These are phyloP conservation scores for Rhyacophila brunnea DNA, from an alignment of 1,140 invertebrate species.

Conservation along the genomic window DNA sequence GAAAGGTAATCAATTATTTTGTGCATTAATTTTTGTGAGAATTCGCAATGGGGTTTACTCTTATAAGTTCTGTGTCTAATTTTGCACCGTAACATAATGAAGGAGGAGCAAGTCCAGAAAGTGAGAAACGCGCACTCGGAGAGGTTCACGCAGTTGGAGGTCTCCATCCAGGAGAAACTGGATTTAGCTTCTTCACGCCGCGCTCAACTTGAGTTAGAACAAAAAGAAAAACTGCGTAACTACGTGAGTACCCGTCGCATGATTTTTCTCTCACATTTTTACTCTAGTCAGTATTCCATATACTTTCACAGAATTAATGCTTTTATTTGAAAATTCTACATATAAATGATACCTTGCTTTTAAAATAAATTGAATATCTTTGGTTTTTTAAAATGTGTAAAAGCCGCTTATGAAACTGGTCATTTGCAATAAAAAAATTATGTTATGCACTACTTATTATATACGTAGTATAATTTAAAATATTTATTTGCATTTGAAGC, in stretches of 20 bases:
- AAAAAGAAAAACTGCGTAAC: slow-evolving; percentile 71
- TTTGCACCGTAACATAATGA: slow-evolving; percentile 11
- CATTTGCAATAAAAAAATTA: too few species aligned
- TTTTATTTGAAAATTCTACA: too few species aligned
- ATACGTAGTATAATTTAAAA: too few species aligned
- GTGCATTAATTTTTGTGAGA: too few species aligned
- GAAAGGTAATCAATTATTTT: too few species aligned
- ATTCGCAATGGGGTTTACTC: too few species aligned
- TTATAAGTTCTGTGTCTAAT: too few species aligned
- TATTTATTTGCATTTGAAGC: neutral
- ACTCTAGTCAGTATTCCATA: neutral
- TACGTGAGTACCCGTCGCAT: slow-evolving; percentile 61
- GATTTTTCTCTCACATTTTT: neutral
- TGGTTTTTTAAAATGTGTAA: neutral
- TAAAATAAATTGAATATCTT: too few species aligned
- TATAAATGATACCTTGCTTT: too few species aligned
- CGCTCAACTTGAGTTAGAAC: slow-evolving; percentile 67
- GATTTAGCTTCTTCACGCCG: slow-evolving; percentile 69
- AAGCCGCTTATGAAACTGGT: neutral
- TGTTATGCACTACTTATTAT: too few species aligned
- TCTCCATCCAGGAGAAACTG: slow-evolving; percentile 71
- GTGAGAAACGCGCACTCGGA: slow-evolving; percentile 64
- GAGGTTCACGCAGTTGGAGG: slow-evolving; percentile 65
- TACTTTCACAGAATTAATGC: neutral
- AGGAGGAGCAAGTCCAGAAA: slow-evolving; percentile 73